Evolutionary conservation across 2,888 invertebrate genomes (phyloP), one percentile per base, ranked within the genome.

Genomic region (Heliconius ismenius): DNA sequence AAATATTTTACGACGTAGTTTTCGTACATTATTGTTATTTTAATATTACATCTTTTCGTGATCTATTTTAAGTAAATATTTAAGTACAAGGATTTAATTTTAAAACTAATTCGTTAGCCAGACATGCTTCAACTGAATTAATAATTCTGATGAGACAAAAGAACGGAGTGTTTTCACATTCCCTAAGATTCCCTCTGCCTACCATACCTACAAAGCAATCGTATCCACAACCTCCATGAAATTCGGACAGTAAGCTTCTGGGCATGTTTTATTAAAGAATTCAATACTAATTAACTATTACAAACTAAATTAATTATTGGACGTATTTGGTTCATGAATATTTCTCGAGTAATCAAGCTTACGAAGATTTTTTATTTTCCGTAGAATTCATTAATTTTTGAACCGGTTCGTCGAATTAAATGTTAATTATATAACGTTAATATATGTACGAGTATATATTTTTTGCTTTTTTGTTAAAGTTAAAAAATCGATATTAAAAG

Each of bases 251-350:
- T 49, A 3, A 49, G 7, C 49, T 49, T 21, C 18, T 49, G 7
- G 58, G 0, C 1, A 58, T 9, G 3, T 11, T n/a, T 58, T 11
- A 58, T n/a, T 58, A 21, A 58, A 58, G 10, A n/a, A 58, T 58
- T 58, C 21, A 58, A 28, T 28, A 70, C 21, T n/a, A 24, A 39
- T 43, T 24, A 32, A 32, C 7, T n/a, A 58, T 58, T 32, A 36
- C n/a, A 58, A 58, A 58, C n/a, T 58, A 70, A 70, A 43, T 67
- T 67, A 43, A 39, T 39, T 67, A 24, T 39, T 43, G 58, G 15
- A 15, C 24, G 32, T 32, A 32, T 58, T 58, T n/a, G n/a, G 58
- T 36, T 24, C 70, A 58, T 70, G 32, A 70, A 70, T 58, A 70
- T 70, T 69, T 54, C 24, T 67, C 6, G 58, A 36, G 70, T 70